Evolutionary conservation across 2,888 invertebrate species (phyloP).

Genomic region (Aproaerema taeniolella): DNA sequence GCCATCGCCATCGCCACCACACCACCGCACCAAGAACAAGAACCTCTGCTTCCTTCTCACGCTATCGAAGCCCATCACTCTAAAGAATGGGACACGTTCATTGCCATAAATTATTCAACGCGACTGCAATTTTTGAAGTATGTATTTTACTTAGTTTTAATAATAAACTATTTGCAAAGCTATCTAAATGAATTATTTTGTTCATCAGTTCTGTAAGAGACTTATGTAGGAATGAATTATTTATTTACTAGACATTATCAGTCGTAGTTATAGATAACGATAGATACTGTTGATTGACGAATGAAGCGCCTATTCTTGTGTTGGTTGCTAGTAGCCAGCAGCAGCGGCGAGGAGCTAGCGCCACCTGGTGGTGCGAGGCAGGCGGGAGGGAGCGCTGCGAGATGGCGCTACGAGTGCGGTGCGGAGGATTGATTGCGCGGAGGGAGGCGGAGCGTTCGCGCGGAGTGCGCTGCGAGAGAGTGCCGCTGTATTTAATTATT

Average conservation of each 20-base stretch:
- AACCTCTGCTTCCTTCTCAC: slow-evolving; percentile 26
- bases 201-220: too few relatives aligned
- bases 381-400: slow-evolving; percentile 17
- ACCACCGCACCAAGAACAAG: slow-evolving; percentile 15
- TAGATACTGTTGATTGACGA: too few relatives aligned
- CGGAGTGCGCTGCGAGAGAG: slow-evolving; percentile 24
- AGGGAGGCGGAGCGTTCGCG: slow-evolving; percentile 26
- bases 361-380: slow-evolving; percentile 18
- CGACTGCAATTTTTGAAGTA: slow-evolving; percentile 26
- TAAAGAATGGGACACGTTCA: slow-evolving; percentile 45
- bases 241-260: too few relatives aligned
- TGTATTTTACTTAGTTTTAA: slow-evolving; percentile 34
- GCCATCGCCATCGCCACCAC: slow-evolving; percentile 7
- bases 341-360: too few relatives aligned
- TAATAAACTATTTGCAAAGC: slow-evolving; percentile 52
- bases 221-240: too few relatives aligned
- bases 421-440: slow-evolving; percentile 30
- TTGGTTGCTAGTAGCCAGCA: too few relatives aligned
- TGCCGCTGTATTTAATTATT: slow-evolving; percentile 42
- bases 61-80: slow-evolving; percentile 34
- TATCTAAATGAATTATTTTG: slow-evolving; percentile 28
- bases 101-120: slow-evolving; percentile 30
- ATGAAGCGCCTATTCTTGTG: too few relatives aligned
- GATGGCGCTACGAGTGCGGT: slow-evolving; percentile 6
- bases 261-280: too few relatives aligned